Percentiles rank a stretch among this genome's conserved stretches.
Conservation (phyloP, 2,888 invertebrate genomes). For the Luperina nickerlii region DNA sequence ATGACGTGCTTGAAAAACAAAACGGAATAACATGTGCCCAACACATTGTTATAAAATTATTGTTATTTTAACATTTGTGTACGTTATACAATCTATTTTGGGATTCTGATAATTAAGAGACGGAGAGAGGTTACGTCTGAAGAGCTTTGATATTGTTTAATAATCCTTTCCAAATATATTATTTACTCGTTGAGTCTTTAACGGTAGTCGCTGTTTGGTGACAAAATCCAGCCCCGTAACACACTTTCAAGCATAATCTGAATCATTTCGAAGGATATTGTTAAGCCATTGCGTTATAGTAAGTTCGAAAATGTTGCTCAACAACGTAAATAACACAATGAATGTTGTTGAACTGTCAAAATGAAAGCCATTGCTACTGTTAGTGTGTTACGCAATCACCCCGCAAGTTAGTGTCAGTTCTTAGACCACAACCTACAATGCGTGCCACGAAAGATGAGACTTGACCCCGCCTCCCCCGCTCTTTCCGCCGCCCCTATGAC, state of each 20-base stretch:
- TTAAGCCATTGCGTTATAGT: no score
- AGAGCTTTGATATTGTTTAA: slow-evolving; percentile 22
- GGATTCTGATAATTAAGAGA: slow-evolving; percentile 47
- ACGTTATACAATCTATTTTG: slow-evolving; percentile 42
- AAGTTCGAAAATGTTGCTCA: no score
- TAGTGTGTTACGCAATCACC: no score
- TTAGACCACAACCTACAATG: neutral
- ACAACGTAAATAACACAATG: no score
- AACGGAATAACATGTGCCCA: slow-evolving; percentile 44
- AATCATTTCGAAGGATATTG: neutral
- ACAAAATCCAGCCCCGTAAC: no score
- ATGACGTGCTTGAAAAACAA: slow-evolving; percentile 42
- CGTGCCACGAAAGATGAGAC: no score
- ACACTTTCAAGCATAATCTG: neutral
- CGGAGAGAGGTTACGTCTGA: slow-evolving; percentile 27
- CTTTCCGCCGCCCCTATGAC: no score
- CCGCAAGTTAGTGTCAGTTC: no score
- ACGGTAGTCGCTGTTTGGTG: neutral
- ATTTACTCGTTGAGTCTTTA: neutral
- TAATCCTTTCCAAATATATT: neutral
- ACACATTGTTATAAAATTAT: slow-evolving; percentile 60
- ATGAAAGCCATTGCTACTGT: no score
- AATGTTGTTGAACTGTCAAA: no score
- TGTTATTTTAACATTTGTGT: slow-evolving; percentile 57
- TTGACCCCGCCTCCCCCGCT: no score